A percentile compares a stretch with the other conserved stretches of the same genome.
Conservation (phyloP, 2,113 vertebrate species). For the Dromiciops gliroides region DNA sequence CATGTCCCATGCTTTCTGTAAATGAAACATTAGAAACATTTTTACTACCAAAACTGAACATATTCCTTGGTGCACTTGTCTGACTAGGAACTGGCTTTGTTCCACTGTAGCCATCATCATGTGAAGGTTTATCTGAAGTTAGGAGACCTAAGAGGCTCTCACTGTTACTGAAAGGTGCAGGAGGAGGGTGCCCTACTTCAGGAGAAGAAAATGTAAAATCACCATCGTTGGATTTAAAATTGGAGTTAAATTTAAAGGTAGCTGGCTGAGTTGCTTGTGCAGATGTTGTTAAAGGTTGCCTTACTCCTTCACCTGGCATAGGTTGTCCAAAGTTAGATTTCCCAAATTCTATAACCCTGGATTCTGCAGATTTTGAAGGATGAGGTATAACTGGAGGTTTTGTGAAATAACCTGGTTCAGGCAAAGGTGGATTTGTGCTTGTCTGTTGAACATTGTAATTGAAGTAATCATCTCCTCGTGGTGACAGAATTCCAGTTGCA, state of each 20-base stretch:
- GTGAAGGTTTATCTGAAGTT: conserved; percentile 90
- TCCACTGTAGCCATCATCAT: conserved; percentile 83
- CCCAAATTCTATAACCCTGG: conserved; percentile 88
- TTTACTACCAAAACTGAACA: conserved; percentile 91
- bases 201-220: conserved; percentile 95
- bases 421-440: conserved; percentile 91
- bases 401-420: conserved; percentile 97
- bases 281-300: conserved; percentile 82
- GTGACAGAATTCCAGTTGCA: conserved; percentile 91
- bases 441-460: conserved; percentile 90
- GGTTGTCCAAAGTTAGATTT: conserved; percentile 90
- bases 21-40: conserved; percentile 83
- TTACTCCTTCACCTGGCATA: conserved; percentile 86
- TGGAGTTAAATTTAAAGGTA: conserved; percentile 97
- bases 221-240: conserved; percentile 97
- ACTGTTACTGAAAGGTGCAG: conserved; percentile 83
- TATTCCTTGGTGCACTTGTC: conserved; percentile 78
- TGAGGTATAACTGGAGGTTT: conserved; percentile 88
- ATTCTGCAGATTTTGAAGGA: conserved; percentile 86
- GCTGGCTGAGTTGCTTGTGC: conserved; percentile 86
- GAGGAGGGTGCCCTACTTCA: conserved; percentile 80
- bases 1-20: conserved; percentile 81
- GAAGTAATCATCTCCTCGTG: conserved; percentile 94
- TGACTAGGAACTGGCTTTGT: conserved; percentile 83
- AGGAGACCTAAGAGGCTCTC: conserved; percentile 94